Conservation (phyloP, 1,140 invertebrate genomes). For the Luehdorfia chinensis region DNA sequence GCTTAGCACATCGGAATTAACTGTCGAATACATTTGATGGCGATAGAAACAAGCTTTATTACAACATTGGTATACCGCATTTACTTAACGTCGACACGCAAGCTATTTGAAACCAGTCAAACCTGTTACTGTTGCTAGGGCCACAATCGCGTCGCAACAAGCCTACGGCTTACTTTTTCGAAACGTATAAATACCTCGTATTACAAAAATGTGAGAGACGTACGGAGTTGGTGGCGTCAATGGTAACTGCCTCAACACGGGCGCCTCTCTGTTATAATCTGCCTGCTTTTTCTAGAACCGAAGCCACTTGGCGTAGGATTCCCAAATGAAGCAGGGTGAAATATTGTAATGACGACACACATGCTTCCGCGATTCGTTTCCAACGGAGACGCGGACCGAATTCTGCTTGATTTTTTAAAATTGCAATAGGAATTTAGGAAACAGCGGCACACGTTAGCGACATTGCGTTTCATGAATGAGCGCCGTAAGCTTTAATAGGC, state of each 20-base stretch:
- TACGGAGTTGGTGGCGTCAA: slow-evolving; percentile 75
- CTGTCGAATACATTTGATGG: slow-evolving; percentile 32
- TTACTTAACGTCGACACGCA: slow-evolving; percentile 4
- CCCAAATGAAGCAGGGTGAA: slow-evolving; percentile 71
- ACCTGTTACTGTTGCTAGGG: slow-evolving; percentile 17
- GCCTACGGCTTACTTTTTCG: slow-evolving; percentile 1
- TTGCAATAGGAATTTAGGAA: slow-evolving; percentile 20
- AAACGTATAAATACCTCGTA: not conserved
- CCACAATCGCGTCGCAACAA: slow-evolving; percentile 15
- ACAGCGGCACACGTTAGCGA: slow-evolving; percentile 30
- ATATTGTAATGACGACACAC: slow-evolving; percentile 32
- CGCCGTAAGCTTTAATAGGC: slow-evolving; percentile 32
- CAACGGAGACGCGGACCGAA: slow-evolving; percentile 41
- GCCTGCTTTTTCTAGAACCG: slow-evolving; percentile 72
- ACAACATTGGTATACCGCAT: not conserved
- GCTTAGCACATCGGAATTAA: slow-evolving; percentile 40
- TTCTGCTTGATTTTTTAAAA: slow-evolving; percentile 37
- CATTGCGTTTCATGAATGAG: slow-evolving; percentile 52
- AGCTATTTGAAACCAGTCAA: slow-evolving; percentile 7
- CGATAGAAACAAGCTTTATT: slow-evolving; percentile 6
- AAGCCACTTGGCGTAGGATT: slow-evolving; percentile 57
- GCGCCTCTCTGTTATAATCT: slow-evolving; percentile 65
- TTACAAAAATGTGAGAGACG: slow-evolving; percentile 53
- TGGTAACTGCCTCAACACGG: slow-evolving; percentile 71
- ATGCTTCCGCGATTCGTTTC: too few species aligned